Percentiles rank a stretch among this genome's conserved stretches.
phyloP scores from a whole-genome alignment of 2,113 vertebrate species.

The Aldabrachelys gigantea region DNA sequence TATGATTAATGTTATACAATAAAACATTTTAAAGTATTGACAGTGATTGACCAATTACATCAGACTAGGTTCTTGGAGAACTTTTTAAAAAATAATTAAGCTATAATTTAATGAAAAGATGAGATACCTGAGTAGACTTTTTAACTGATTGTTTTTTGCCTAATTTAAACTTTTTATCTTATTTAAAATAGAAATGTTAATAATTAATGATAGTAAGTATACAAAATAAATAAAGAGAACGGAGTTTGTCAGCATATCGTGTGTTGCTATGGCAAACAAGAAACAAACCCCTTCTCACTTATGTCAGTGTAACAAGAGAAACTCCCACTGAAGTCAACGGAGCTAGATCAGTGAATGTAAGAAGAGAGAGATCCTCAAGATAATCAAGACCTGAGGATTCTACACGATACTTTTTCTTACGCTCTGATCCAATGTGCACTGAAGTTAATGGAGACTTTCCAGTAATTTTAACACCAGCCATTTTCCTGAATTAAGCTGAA shows the following conservation, averaged over 20 bases:
- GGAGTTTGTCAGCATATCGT: neutral
- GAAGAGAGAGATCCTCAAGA: neutral
- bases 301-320: neutral
- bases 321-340: neutral
- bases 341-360: neutral
- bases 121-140: neutral
- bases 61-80: conserved; percentile 7
- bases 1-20: conserved; percentile 31
- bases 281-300: neutral
- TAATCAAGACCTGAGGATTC: neutral
- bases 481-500: conserved; percentile 1
- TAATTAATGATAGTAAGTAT: neutral
- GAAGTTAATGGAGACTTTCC: neutral
- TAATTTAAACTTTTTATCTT: neutral
- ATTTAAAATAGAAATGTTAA: neutral
- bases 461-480: neutral
- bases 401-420: neutral
- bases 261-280: neutral
- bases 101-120: conserved; percentile 13
- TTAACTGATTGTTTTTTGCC: neutral
- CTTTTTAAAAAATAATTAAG: conserved; percentile 28
- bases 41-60: conserved; percentile 3
- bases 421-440: neutral
- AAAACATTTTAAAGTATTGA: conserved; percentile 51
- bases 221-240: neutral